Base-by-base conservation (phyloP, 1,140 invertebrate species). In the Pogonomyrmex barbatus region DNA sequence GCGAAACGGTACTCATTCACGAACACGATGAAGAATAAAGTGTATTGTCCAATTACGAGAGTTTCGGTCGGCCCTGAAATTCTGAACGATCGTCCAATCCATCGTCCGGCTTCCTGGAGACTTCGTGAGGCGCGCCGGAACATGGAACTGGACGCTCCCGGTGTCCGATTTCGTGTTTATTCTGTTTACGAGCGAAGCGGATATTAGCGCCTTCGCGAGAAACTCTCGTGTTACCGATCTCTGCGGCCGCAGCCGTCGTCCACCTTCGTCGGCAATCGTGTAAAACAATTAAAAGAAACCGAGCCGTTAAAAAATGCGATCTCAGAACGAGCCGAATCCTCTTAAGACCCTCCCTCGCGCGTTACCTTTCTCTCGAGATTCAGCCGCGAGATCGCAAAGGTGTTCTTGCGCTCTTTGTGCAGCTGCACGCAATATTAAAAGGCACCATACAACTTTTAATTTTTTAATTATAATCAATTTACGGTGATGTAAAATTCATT, bases 401-500 rank as follows among this genome's bases (percentile, higher is more conserved):
- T 71, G 85, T 77, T 89, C 63, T 63, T 68, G 54, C 60, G 65
- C 78, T 24, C 24, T 84, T 88, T 85, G 88, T 52, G 65, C 84
- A 89, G 83, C 88, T 89, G 76, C 76, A 42, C 54, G 10, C 36
- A 39, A 82, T 83, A 58, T 75, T 78, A 76, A 73, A 87, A 84
- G 67, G 62, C 60, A 71, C 52, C 45, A 76, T 24, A 24, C 68
- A 73, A 56, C 6, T 67, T 76, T 89, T 85, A 87, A 84, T 87
- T 8, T 67, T 76, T 89, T 85, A 87, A 84, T 87, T 83, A 71
- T 81, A 68, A 90, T 89, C 67, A 87, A 90, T 87, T 89, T 89
- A 89, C 62, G 56, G 65, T 79, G 71, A 24, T 50, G 47, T 68
- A 81, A 81, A 81, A 56, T 42, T 52, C 33, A n/a, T 5, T 36